phyloP scores from a whole-genome alignment of 2,797 vertebrate genomes.

The Falco biarmicus region DNA sequence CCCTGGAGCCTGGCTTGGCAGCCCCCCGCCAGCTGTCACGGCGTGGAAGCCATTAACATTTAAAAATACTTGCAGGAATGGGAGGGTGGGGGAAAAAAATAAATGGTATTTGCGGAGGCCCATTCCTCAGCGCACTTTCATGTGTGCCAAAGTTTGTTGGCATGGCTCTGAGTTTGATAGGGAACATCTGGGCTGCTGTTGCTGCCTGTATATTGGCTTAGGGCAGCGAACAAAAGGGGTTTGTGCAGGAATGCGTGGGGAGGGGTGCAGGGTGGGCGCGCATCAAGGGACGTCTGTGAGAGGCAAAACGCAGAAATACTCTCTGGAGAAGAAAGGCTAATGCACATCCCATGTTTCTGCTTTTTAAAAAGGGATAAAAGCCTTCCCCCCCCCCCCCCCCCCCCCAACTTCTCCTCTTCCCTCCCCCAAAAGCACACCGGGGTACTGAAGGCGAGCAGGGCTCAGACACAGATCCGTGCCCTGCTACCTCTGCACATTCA shows the following conservation, averaged over 20 bases:
- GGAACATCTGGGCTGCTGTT: slow-evolving; percentile 84
- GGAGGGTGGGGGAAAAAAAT: background rate
- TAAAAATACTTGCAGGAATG: slow-evolving; percentile 83
- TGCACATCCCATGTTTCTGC: slow-evolving; percentile 46
- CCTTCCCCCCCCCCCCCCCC: background rate
- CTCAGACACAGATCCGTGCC: background rate
- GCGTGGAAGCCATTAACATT: slow-evolving; percentile 81
- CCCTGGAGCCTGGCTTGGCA: slow-evolving; percentile 66
- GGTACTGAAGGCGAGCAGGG: background rate
- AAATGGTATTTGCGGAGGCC: slow-evolving; percentile 79
- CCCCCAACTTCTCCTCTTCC: background rate
- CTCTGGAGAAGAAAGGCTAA: slow-evolving; percentile 20
- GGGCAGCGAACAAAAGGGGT: slow-evolving; percentile 78
- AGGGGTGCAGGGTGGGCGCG: background rate
- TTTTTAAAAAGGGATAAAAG: slow-evolving; percentile 1
- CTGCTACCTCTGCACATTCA: background rate
- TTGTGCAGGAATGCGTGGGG: slow-evolving; percentile 71
- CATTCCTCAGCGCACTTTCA: slow-evolving; percentile 80
- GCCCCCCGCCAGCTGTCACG: slow-evolving; percentile 60
- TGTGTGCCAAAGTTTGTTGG: slow-evolving; percentile 82
- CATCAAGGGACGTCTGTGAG: background rate
- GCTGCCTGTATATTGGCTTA: slow-evolving; percentile 63
- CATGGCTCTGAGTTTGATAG: slow-evolving; percentile 81
- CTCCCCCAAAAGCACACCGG: background rate
- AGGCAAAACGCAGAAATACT: slow-evolving; percentile 9